Percentiles rank a stretch among this genome's conserved stretches.
Evolutionary conservation across 1,140 invertebrate species (phyloP).

Genomic region (Halictus rubicundus): DNA sequence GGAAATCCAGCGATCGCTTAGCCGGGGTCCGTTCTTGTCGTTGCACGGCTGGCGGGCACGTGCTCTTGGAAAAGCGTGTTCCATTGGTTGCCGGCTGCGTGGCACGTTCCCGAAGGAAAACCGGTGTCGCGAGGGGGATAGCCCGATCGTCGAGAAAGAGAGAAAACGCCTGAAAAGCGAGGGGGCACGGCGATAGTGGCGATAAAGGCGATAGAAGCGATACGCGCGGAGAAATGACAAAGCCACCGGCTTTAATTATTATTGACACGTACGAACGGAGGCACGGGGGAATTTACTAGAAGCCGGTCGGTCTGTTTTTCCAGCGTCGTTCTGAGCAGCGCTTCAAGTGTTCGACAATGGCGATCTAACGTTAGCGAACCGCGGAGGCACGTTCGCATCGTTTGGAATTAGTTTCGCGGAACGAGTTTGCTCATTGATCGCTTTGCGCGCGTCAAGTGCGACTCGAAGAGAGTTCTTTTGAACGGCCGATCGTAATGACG

Average conservation of each 20-base stretch:
- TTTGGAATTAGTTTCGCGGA: not conserved
- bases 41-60: not conserved
- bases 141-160: too few species aligned
- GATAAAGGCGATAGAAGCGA: not conserved
- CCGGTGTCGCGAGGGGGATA: not conserved
- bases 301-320: not conserved
- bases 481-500: not conserved
- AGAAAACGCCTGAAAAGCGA: not conserved
- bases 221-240: not conserved
- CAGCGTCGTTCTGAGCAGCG: not conserved
- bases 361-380: not conserved
- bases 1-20: too few species aligned
- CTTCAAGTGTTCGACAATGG: not conserved
- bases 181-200: not conserved
- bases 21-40: not conserved
- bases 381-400: not conserved
- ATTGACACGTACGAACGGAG: not conserved
- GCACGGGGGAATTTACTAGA: not conserved
- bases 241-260: not conserved
- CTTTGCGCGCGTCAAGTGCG: not conserved
- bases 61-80: slow-evolving; percentile 2
- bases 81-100: too few species aligned
- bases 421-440: not conserved
- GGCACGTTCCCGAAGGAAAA: slow-evolving; percentile 18
- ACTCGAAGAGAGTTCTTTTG: not conserved